Conservation (phyloP, 2,888 invertebrate species). For the Sarcophaga carnaria region DNA sequence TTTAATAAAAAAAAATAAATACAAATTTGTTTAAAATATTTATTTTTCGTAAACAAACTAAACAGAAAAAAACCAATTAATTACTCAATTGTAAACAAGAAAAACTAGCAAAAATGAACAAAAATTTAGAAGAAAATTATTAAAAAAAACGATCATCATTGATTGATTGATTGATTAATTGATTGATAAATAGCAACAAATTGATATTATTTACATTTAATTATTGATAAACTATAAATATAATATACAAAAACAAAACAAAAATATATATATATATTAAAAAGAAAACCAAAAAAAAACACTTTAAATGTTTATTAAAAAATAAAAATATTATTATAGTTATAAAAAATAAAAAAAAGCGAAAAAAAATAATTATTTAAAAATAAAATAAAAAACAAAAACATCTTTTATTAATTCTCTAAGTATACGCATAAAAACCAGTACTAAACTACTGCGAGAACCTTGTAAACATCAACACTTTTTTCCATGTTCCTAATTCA, state of each 20-base stretch:
- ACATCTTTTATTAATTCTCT: too few species aligned
- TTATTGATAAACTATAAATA: slow-evolving; percentile 49
- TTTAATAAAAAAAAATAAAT: background rate
- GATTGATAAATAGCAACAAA: slow-evolving; percentile 68
- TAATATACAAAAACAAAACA: slow-evolving; percentile 60
- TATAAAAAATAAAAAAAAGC: slow-evolving; percentile 55
- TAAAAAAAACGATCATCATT: slow-evolving; percentile 20
- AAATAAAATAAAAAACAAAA: background rate
- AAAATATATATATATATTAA: slow-evolving; percentile 63
- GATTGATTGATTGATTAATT: slow-evolving; percentile 5
- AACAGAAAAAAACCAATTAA: slow-evolving; percentile 3
- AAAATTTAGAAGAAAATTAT: background rate
- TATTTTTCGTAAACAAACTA: background rate
- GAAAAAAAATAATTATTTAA: slow-evolving; percentile 44
- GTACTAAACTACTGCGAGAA: too few species aligned
- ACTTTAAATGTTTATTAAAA: background rate
- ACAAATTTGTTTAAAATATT: background rate
- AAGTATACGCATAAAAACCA: too few species aligned
- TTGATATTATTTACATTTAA: slow-evolving; percentile 69
- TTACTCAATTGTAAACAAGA: slow-evolving; percentile 42
- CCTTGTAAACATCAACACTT: too few species aligned
- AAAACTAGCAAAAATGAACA: slow-evolving; percentile 11
- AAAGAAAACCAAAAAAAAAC: slow-evolving; percentile 22
- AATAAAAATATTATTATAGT: slow-evolving; percentile 35
- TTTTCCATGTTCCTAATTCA: too few species aligned